phyloP scores from a whole-genome alignment of 1,140 invertebrate species.

The Dysdera silvatica region DNA sequence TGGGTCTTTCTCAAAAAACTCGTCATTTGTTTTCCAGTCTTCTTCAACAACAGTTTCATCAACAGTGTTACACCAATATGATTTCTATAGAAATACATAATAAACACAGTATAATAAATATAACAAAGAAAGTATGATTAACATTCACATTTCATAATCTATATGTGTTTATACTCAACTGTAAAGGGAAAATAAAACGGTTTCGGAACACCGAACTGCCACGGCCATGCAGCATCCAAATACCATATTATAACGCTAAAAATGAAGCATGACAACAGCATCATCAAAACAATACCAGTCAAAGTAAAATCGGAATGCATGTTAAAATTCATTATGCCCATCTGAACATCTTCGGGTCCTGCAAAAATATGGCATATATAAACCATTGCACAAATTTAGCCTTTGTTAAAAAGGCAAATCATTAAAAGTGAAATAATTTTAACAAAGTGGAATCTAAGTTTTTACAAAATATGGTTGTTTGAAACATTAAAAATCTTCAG shows the following conservation, averaged over 20 bases:
- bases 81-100: constrained; percentile 10
- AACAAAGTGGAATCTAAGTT: no score
- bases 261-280: constrained; percentile 29
- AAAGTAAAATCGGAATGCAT: constrained; percentile 34
- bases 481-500: no score
- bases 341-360: constrained; percentile 17
- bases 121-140: neutral
- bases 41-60: neutral
- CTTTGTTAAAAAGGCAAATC: no score
- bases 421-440: no score
- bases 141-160: no score
- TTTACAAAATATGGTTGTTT: no score
- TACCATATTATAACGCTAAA: constrained; percentile 37
- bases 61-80: constrained; percentile 9
- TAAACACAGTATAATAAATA: neutral
- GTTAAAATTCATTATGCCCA: neutral
- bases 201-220: constrained; percentile 45
- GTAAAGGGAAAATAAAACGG: constrained; percentile 34
- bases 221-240: constrained; percentile 38
- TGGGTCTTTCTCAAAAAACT: constrained; percentile 28
- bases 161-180: constrained; percentile 10
- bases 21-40: neutral
- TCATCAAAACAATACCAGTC: constrained; percentile 14
- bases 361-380: neutral
- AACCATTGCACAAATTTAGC: no score